Percentiles rank a stretch among this genome's conserved stretches.
These are phyloP conservation scores for Austrolebias charrua DNA, from an alignment of 2,797 vertebrate genomes.

Conservation along the genomic window DNA sequence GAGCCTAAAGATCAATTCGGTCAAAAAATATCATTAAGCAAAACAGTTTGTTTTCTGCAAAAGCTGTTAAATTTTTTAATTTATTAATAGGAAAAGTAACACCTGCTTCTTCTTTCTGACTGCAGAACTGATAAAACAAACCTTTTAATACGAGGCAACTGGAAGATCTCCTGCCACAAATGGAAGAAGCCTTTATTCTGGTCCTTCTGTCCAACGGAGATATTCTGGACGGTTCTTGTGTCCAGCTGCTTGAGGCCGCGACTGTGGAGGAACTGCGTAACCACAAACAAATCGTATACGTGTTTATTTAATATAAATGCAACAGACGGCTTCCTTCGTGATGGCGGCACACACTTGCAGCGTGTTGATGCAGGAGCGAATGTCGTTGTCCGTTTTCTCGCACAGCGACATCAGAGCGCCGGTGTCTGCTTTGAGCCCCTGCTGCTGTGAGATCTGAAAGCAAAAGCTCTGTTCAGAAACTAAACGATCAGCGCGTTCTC, in stretches of 20 bases:
- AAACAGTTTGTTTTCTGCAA: not conserved
- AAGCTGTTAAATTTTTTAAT: not conserved
- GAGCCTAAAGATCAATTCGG: no score
- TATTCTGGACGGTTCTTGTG: conserved; percentile 77
- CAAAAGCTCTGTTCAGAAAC: not conserved
- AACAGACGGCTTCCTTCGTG: not conserved
- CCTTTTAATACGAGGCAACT: conserved; percentile 87
- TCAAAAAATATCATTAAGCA: no score
- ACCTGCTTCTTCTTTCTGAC: not conserved
- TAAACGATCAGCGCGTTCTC: not conserved
- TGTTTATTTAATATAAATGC: not conserved
- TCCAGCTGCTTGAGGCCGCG: conserved; percentile 86
- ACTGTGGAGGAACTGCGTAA: conserved; percentile 87
- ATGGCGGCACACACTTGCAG: conserved; percentile 82
- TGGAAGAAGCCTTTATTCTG: conserved; percentile 94
- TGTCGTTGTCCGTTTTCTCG: conserved; percentile 93
- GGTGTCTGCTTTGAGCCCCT: conserved; percentile 85
- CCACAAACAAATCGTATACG: not conserved
- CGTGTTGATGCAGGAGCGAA: conserved; percentile 93
- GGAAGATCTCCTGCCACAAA: conserved; percentile 96
- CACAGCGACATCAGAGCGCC: conserved; percentile 86
- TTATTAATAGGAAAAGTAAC: not conserved
- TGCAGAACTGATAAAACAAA: conserved; percentile 1
- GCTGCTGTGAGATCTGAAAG: conserved; percentile 78
- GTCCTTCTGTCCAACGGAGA: conserved; percentile 91